phyloP scores from a whole-genome alignment of 1,140 invertebrate genomes.

The Euwallacea similis region DNA sequence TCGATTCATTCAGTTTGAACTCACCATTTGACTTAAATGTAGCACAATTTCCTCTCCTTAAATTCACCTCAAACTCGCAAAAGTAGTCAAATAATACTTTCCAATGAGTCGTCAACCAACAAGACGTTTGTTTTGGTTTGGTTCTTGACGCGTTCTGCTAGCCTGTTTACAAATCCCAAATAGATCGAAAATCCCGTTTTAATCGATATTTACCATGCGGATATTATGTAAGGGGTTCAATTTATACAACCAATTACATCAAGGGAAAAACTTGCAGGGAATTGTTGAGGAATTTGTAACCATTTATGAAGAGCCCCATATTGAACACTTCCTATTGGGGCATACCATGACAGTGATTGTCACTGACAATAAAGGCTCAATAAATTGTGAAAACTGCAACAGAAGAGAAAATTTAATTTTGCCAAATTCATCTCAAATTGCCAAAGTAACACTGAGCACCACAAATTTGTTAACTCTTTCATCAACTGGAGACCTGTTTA shows the following conservation, averaged over 20 bases:
- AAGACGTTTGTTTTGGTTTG: too few species aligned
- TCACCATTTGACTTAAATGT: too few species aligned
- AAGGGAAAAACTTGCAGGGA: neutral
- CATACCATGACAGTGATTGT: conserved; percentile 28
- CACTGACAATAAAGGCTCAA: neutral
- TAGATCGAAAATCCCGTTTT: conserved; percentile 24
- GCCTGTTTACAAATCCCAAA: conserved; percentile 17
- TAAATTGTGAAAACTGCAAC: neutral
- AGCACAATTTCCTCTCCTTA: too few species aligned
- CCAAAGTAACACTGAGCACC: too few species aligned
- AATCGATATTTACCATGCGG: conserved; percentile 47
- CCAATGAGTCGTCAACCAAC: too few species aligned
- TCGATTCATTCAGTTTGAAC: too few species aligned
- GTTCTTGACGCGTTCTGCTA: conserved; percentile 35
- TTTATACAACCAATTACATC: conserved; percentile 43
- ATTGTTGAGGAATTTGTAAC: neutral
- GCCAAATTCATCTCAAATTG: too few species aligned
- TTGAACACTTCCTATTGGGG: conserved; percentile 23
- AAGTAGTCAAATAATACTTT: too few species aligned
- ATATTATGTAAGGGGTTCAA: conserved; percentile 46
- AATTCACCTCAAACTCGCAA: too few species aligned
- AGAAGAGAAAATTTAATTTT: conserved; percentile 9
- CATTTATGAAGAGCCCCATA: neutral
- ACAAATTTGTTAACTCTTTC: neutral
- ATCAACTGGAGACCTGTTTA: conserved; percentile 26